Base-by-base conservation (phyloP, 1,140 invertebrate genomes). In the Caenorhabditis latens region DNA sequence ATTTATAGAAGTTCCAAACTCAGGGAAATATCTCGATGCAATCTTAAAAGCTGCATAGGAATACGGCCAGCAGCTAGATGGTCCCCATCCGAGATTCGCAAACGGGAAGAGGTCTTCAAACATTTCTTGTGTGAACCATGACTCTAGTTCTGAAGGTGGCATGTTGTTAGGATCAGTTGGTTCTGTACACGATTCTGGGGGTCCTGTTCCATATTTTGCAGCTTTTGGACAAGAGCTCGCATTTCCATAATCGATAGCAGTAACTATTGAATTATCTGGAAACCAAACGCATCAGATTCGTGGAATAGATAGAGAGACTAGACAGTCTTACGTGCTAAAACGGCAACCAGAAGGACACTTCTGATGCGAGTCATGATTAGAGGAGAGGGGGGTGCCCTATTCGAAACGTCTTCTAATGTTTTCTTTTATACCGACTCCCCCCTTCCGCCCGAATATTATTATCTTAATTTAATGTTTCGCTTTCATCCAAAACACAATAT, bases 11-110 rank as follows among this genome's bases (percentile, higher is more conserved):
- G 90, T 88, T 53, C 92, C 91, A 67, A 92, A 92, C n/a, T 90
- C 75, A 2, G 91, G 91, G 58, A 92, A 92, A 65, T 92, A 92
- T n/a, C 91, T 86, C n/a, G 92, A 87, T 32, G 91, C 91, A 75
- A 92, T 92, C 16, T 89, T 88, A 85, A 92, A 92, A 13, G 88
- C 61, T 58, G 92, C 91, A 67, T 90, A 92, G 6, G 91, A 92
- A 84, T 92, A 92, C 1, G 91, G 91, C 32, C 88, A 89, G 75
- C 91, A 92, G 7, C 79, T 43, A 71, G 89, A 55, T 0, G 90
- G 91, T 5, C 91, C 91, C 89, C 89, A 92, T 48, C 91, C 91
- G 50, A 92, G 89, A 87, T 92, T 92, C 0, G 91, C 90, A 53
- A 88, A 88, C 11, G 91, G 91, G 43, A 92, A 92, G 1, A 92